Conservation (phyloP, 1,140 invertebrate genomes). For the Trachelipus rathkii region DNA sequence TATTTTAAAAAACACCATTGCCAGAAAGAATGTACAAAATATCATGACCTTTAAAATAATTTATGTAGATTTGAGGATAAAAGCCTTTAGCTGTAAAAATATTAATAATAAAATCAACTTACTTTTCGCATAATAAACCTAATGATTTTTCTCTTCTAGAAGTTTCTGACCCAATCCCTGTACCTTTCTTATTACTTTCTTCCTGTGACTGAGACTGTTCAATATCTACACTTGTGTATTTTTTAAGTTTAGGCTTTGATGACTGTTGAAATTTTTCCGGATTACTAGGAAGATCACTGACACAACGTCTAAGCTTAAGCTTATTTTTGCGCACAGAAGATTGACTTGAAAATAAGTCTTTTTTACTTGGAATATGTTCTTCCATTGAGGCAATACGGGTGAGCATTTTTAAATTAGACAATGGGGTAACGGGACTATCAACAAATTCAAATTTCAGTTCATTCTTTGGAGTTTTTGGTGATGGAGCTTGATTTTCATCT, state of each 20-base stretch:
- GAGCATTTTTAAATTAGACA: slow-evolving; percentile 34
- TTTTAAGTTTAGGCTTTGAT: slow-evolving; percentile 1
- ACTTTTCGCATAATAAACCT: slow-evolving; percentile 37
- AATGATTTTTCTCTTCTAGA: slow-evolving; percentile 39
- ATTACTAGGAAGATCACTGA: slow-evolving; percentile 3
- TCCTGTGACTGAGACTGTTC: slow-evolving; percentile 10
- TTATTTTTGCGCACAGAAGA: not conserved
- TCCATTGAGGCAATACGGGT: slow-evolving; percentile 39
- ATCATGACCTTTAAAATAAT: too few relatives aligned
- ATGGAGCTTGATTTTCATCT: not conserved
- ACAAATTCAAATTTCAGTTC: not conserved
- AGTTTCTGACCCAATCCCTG: slow-evolving; percentile 24
- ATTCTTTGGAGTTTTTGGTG: not conserved
- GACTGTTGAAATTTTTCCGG: not conserved
- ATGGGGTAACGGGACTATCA: slow-evolving; percentile 31
- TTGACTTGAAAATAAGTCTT: slow-evolving; percentile 26
- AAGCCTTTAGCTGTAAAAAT: not conserved
- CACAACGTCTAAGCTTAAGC: slow-evolving; percentile 27
- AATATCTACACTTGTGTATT: slow-evolving; percentile 24
- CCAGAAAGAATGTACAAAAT: too few relatives aligned
- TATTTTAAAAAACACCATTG: too few relatives aligned
- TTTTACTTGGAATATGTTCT: slow-evolving; percentile 34
- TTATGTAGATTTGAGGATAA: too few relatives aligned
- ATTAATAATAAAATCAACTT: slow-evolving; percentile 12
- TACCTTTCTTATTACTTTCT: slow-evolving; percentile 9